Percentiles rank a stretch among this genome's conserved stretches.
These are phyloP conservation scores for Stichodactyla helianthus DNA, from an alignment of 64 coral and sea anemone species.

Conservation along the genomic window DNA sequence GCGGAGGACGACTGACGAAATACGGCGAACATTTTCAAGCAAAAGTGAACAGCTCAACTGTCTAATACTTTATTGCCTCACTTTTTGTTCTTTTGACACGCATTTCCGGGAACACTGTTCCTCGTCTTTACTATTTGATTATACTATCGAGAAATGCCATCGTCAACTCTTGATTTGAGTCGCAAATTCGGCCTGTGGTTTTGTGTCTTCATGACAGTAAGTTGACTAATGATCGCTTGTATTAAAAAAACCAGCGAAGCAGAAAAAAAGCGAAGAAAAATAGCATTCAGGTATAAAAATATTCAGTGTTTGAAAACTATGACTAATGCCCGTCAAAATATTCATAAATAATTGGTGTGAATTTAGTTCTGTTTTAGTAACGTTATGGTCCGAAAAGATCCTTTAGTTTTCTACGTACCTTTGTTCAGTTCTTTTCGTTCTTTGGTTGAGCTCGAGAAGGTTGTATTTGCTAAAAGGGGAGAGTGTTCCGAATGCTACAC, in stretches of 20 bases:
- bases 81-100: slow-evolving; percentile 17
- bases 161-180: slow-evolving; percentile 14
- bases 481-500: neutral
- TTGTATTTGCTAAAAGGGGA: neutral
- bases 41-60: slow-evolving; percentile 30
- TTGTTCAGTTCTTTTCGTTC: neutral
- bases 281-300: neutral
- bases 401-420: neutral
- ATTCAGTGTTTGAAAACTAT: neutral
- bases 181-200: slow-evolving; percentile 11
- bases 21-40: slow-evolving; percentile 3
- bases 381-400: neutral
- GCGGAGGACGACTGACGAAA: neutral
- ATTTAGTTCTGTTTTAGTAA: neutral
- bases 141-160: slow-evolving; percentile 28
- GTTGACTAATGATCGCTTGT: slow-evolving; percentile 15
- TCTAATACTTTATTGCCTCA: slow-evolving; percentile 27
- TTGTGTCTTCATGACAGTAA: slow-evolving; percentile 2
- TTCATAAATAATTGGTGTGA: neutral
- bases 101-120: slow-evolving; percentile 27
- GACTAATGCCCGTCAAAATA: slow-evolving; percentile 20
- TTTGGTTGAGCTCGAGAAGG: neutral
- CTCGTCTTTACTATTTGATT: slow-evolving; percentile 33
- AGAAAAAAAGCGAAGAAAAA: neutral
- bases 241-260: slow-evolving; percentile 1